Percentiles rank a stretch among this genome's conserved stretches.
Evolutionary conservation across 37 sponge, comb jelly and placozoan species (phyloP).

Genomic region (Amphimedon queenslandica): DNA sequence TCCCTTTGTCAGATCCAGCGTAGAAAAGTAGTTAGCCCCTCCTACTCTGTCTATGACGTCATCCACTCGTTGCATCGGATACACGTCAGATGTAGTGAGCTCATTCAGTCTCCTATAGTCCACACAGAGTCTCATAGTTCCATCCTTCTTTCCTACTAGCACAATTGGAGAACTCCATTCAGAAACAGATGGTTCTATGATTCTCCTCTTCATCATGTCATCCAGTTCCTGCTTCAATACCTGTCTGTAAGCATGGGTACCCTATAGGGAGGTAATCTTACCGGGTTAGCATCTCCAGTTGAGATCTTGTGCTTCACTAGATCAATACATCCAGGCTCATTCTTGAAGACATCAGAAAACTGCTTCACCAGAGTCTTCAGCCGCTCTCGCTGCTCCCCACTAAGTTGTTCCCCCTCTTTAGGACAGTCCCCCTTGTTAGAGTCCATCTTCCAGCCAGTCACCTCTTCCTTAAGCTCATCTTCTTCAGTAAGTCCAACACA

Average conservation of each 20-base stretch:
- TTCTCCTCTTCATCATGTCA: constrained; percentile 32
- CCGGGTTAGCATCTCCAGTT: constrained; percentile 19
- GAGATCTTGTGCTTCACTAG: constrained; percentile 13
- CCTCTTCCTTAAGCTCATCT: no score
- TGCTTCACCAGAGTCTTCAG: no score
- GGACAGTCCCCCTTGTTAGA: no score
- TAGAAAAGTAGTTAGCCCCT: constrained; percentile 29
- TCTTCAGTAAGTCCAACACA: no score
- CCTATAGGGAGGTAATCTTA: constrained; percentile 23
- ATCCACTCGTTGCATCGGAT: constrained; percentile 50
- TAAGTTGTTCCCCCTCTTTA: no score
- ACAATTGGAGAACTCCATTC: constrained; percentile 57
- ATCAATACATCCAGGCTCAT: no score
- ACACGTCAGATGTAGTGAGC: constrained; percentile 25
- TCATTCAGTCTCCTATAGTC: no score
- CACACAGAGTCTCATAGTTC: constrained; percentile 29
- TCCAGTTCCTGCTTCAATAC: constrained; percentile 22
- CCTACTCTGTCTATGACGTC: constrained; percentile 36
- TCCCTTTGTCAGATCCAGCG: constrained; percentile 37
- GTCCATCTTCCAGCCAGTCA: no score
- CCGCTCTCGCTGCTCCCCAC: no score
- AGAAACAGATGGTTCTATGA: constrained; percentile 31
- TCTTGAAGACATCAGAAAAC: no score
- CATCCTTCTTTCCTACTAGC: constrained; percentile 47
- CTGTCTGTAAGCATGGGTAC: constrained; percentile 33